These are phyloP conservation scores for Xyrauchen texanus DNA, from an alignment of 2,113 vertebrate species.

Conservation along the genomic window DNA sequence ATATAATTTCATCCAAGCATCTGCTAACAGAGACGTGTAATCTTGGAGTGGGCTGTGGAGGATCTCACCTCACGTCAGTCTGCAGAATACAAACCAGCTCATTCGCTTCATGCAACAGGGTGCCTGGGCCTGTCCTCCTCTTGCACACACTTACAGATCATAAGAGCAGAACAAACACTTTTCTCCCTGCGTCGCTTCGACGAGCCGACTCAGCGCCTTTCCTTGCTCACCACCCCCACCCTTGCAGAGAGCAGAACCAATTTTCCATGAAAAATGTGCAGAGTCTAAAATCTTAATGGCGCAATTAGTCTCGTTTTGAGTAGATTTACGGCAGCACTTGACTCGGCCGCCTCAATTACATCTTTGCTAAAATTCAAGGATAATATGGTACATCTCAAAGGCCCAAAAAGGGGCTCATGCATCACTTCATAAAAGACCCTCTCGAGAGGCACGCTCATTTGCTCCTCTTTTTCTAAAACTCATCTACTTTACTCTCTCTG, in stretches of 20 bases:
- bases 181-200: conserved; percentile 45
- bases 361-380: conserved; percentile 61
- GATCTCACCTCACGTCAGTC: conserved; percentile 7
- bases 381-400: conserved; percentile 47
- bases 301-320: conserved; percentile 66
- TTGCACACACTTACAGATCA: conserved; percentile 65
- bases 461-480: not conserved
- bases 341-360: conserved; percentile 56
- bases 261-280: conserved; percentile 62
- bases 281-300: conserved; percentile 67
- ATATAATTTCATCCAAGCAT: too few relatives aligned
- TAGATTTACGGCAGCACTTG: conserved; percentile 63
- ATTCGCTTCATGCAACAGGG: conserved; percentile 37
- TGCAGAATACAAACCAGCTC: conserved; percentile 22
- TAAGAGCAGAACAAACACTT: conserved; percentile 77
- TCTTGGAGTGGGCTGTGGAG: too few relatives aligned
- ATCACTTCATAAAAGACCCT: conserved; percentile 28
- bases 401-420: conserved; percentile 31
- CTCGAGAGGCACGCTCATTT: conserved; percentile 2
- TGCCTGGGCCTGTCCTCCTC: conserved; percentile 22
- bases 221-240: conserved; percentile 23
- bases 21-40: too few relatives aligned
- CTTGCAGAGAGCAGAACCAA: conserved; percentile 52
- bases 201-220: conserved; percentile 70
- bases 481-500: not conserved